These are phyloP conservation scores for Deilephila elpenor DNA, from an alignment of 2,888 invertebrate species.

Conservation along the genomic window DNA sequence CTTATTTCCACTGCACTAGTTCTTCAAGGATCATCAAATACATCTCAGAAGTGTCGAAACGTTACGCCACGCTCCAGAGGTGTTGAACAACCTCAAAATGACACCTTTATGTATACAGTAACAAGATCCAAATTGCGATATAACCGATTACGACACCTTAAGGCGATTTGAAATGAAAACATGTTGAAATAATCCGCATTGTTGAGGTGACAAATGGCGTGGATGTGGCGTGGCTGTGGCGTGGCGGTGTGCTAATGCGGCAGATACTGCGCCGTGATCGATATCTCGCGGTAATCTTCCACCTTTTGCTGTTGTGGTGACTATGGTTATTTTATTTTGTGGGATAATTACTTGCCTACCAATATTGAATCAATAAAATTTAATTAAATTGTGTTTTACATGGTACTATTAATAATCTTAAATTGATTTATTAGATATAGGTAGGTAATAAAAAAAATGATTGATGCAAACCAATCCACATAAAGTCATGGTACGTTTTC, in stretches of 20 bases:
- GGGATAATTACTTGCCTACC: slow-evolving; percentile 14
- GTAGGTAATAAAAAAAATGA: too few relatives aligned
- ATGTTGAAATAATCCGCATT: slow-evolving; percentile 73
- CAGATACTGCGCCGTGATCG: slow-evolving; percentile 61
- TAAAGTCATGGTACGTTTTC: too few relatives aligned
- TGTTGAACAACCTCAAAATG: slow-evolving; percentile 43
- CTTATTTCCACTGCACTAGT: slow-evolving; percentile 14
- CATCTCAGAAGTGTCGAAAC: slow-evolving; percentile 67
- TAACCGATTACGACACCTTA: slow-evolving; percentile 46
- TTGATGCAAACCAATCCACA: too few relatives aligned
- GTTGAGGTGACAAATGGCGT: slow-evolving; percentile 63
- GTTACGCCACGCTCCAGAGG: slow-evolving; percentile 67
- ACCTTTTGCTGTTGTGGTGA: slow-evolving; percentile 39
- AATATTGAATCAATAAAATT: not conserved
- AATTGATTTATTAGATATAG: too few relatives aligned
- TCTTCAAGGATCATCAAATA: slow-evolving; percentile 34
- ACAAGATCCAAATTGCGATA: slow-evolving; percentile 43
- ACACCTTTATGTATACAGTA: slow-evolving; percentile 32
- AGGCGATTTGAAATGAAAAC: slow-evolving; percentile 72
- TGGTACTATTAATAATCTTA: too few relatives aligned
- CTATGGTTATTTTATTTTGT: slow-evolving; percentile 38
- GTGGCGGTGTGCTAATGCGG: slow-evolving; percentile 39
- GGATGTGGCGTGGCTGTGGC: slow-evolving; percentile 49
- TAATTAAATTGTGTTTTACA: too few relatives aligned
- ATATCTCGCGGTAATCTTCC: slow-evolving; percentile 69